Base-by-base conservation (phyloP, 2,113 vertebrate genomes). In the Clarias gariepinus region DNA sequence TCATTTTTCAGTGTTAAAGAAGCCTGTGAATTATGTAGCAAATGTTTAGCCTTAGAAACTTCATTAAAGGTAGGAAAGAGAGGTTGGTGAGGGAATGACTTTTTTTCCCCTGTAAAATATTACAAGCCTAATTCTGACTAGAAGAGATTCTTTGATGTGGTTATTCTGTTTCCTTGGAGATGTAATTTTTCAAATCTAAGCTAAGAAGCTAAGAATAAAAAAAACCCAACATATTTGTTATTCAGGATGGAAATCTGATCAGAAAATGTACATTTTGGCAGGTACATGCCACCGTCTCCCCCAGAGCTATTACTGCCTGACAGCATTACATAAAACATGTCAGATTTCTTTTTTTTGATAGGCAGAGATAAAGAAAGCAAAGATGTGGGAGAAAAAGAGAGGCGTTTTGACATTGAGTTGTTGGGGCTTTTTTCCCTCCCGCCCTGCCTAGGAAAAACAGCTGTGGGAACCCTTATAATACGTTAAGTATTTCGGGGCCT, bases 271-370 rank as follows among this genome's bases (percentile, higher is more conserved):
- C 91, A 87, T 91, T 90, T 90, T 91, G 88, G 86, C 63, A 86
- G 81, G 71, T 85, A 77, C 76, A 74, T 81, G 80, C 78, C 87
- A 87, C 30, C 16, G 13, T 8, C 15, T n/a, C 52, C 25, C 3
- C 2, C 30, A 76, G 53, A 81, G 76, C 85, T 74, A 86, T 89
- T 86, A 89, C 19, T 76, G 80, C 85, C 84, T 76, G 87, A 85
- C 88, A 91, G 89, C 91, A 74, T 87, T 88, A 80, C 88, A 87
- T 89, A 90, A 88, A 90, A 90, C 90, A 87, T 84, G 88, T 64
- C 84, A 52, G 47, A 69, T 87, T 76, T 84, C 82, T 61, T 81
- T 87, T 76, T 84, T 84, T 61, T 78, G 86, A 85, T 83, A 89
- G 83, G 74, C 66, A 84, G 71, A 86, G 58, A 83, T 81, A 78